phyloP scores from a whole-genome alignment of 2,888 invertebrate species.

The Platynereis dumerilii region DNA sequence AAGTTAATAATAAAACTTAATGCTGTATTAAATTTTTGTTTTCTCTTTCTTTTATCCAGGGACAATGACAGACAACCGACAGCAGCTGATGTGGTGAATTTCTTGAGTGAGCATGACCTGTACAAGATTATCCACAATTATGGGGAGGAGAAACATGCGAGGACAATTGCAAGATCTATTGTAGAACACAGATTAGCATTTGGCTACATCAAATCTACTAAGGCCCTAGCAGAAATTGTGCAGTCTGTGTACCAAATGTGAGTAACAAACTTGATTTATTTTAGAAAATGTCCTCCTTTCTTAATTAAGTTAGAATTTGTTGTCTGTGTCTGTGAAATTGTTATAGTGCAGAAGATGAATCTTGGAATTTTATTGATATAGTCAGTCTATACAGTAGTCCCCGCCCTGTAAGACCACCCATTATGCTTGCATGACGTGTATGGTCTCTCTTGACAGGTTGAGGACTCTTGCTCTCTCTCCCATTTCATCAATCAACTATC shows the following conservation, averaged over 20 bases:
- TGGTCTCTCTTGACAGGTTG: too few species aligned
- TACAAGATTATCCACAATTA: conserved; percentile 83
- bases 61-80: conserved; percentile 70
- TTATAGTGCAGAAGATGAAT: too few species aligned
- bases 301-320: too few species aligned
- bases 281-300: neutral
- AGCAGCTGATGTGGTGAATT: conserved; percentile 85
- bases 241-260: conserved; percentile 13
- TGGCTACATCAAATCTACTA: conserved; percentile 79
- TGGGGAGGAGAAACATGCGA: conserved; percentile 88
- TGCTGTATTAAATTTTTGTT: neutral
- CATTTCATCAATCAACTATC: too few species aligned
- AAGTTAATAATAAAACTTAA: too few species aligned
- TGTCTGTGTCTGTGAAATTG: too few species aligned
- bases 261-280: neutral
- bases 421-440: too few species aligned
- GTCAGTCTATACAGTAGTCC: too few species aligned
- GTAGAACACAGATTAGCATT: conserved; percentile 82
- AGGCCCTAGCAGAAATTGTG: conserved; percentile 80
- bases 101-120: conserved; percentile 79
- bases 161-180: conserved; percentile 83
- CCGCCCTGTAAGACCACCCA: too few species aligned
- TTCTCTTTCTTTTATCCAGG: neutral
- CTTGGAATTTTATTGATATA: too few species aligned
- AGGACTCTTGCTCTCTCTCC: too few species aligned